These are phyloP conservation scores for Leptonema lineaticorne DNA, from an alignment of 1,140 invertebrate genomes.

Conservation along the genomic window DNA sequence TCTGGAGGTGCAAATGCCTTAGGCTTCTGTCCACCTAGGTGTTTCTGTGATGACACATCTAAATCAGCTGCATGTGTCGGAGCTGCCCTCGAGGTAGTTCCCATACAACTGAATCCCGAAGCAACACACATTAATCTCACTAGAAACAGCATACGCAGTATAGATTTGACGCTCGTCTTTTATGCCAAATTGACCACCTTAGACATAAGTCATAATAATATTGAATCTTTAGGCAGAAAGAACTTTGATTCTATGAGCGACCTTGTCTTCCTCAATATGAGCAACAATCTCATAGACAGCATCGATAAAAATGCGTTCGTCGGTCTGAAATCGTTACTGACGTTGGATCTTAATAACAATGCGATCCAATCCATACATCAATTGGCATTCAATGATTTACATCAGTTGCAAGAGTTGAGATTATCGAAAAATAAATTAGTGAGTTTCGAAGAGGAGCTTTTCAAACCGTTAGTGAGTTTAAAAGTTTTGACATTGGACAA, in stretches of 20 bases:
- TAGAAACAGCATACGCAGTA: constrained; percentile 69
- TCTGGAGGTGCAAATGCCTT: constrained; percentile 42
- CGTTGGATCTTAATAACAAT: constrained; percentile 76
- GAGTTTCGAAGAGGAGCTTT: constrained; percentile 67
- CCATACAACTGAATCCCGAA: constrained; percentile 85
- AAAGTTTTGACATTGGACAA: constrained; percentile 68
- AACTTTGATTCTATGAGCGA: constrained; percentile 77
- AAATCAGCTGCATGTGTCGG: constrained; percentile 72
- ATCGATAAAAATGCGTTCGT: constrained; percentile 74
- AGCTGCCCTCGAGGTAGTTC: constrained; percentile 77
- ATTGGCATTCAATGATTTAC: constrained; percentile 71
- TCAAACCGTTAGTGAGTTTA: constrained; percentile 69
- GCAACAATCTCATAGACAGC: constrained; percentile 69
- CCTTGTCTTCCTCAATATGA: constrained; percentile 72
- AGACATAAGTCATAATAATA: constrained; percentile 78
- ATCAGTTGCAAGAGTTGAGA: constrained; percentile 69
- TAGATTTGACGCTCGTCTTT: constrained; percentile 73
- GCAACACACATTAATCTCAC: constrained; percentile 74
- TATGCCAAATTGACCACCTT: constrained; percentile 77
- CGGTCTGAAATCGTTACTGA: constrained; percentile 67
- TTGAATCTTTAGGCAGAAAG: constrained; percentile 71
- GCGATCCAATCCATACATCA: constrained; percentile 70
- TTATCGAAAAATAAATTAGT: constrained; percentile 75
- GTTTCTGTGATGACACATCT: constrained; percentile 77
- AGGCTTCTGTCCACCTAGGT: constrained; percentile 76